Base-by-base conservation (phyloP, 2,888 invertebrate species). In the Heliconius hortense region DNA sequence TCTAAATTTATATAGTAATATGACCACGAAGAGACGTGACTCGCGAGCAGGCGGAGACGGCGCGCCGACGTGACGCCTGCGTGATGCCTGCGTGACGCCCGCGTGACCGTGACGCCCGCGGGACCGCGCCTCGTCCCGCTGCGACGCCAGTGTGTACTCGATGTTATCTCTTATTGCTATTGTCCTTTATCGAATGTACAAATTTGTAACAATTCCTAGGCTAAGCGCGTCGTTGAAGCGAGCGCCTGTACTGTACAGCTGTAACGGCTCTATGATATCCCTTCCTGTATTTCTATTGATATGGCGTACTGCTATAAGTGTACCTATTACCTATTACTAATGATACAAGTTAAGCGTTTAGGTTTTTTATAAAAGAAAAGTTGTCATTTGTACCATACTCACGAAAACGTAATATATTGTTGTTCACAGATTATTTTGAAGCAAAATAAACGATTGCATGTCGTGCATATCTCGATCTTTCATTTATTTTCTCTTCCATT, bases 331-430 rank as follows among this genome's bases (percentile, higher is more conserved):
- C 68, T 80, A 10, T n/a, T 39, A 64, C 64, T 64, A 76, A 74
- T 71, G 62, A 35, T 77, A 73, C 62, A 72, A 71, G 71, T 79
- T 81, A 91, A 92, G 90, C 76, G 86, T 89, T 92, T 91, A 91
- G 90, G 90, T 92, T 93, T 93, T 92, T 89, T 92, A 92, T 90
- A 88, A 88, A 84, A 85, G 81, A 82, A 87, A 89, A 88, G 91
- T 93, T 90, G 92, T 92, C 92, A 90, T 92, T 92, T 93, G 93
- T 93, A 93, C 90, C 89, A 90, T 90, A 88, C 85, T 87, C 87
- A 86, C 84, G 82, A 89, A 87, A 90, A 85, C 89, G 86, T 89
- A 88, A 85, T 72, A 88, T 89, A 90, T 89, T 91, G 93, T 94
- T 92, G 89, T 91, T 91, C 89, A 93, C 87, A 91, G 89, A 92